phyloP scores from a whole-genome alignment of 2,888 invertebrate species.

The Pantelozetes paolii region DNA sequence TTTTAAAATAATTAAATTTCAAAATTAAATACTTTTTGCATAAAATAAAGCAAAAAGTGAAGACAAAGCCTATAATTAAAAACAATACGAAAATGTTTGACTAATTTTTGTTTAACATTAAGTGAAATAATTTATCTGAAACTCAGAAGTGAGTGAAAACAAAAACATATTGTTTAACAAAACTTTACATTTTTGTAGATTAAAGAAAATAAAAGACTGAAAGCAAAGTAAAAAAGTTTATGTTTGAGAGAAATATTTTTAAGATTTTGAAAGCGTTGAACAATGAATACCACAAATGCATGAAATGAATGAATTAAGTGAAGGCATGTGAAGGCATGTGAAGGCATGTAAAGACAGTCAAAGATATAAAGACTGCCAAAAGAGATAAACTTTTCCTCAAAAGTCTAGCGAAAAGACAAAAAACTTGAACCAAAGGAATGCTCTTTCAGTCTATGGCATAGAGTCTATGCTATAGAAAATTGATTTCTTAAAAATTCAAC shows the following conservation, averaged over 20 bases:
- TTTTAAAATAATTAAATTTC: neutral
- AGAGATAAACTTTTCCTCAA: neutral
- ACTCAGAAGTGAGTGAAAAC: neutral
- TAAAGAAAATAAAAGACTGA: neutral
- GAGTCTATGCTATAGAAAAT: neutral
- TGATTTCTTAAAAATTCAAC: neutral
- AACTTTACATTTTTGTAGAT: neutral
- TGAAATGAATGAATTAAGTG: slow-evolving; percentile 16
- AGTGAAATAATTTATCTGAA: neutral
- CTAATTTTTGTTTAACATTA: too few species aligned
- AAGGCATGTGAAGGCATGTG: slow-evolving; percentile 1
- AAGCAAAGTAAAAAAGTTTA: neutral
- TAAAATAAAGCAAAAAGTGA: neutral
- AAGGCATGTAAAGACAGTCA: neutral
- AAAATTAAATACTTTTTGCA: neutral
- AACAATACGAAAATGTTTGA: too few species aligned
- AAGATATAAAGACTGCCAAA: too few species aligned
- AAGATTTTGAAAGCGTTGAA: neutral
- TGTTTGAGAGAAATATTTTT: neutral
- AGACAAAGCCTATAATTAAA: too few species aligned
- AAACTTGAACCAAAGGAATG: neutral
- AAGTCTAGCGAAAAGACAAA: neutral
- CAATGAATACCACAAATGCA: neutral
- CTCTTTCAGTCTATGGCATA: neutral
- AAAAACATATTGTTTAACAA: neutral